A percentile compares a stretch with the other conserved stretches of the same genome.
phyloP scores from a whole-genome alignment of 2,888 invertebrate genomes.

The Rhamphomyia laevipes region DNA sequence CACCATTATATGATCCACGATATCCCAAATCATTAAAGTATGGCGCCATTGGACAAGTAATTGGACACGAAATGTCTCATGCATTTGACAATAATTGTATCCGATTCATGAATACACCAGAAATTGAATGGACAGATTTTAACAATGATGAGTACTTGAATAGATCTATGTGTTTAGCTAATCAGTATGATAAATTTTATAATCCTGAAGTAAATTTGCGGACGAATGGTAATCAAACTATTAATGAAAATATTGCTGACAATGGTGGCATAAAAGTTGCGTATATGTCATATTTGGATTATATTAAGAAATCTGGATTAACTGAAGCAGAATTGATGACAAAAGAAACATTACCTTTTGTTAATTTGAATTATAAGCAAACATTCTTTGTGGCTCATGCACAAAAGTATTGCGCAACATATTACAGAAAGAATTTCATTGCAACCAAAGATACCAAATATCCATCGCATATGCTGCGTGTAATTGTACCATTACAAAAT shows the following conservation, averaged over 20 bases:
- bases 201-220: neutral
- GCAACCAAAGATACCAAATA: neutral
- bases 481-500: slow-evolving; percentile 6
- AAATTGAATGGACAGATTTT: neutral
- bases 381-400: neutral
- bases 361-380: neutral
- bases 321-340: too few species aligned
- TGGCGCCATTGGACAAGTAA: slow-evolving; percentile 6
- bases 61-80: slow-evolving; percentile 9
- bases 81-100: slow-evolving; percentile 3
- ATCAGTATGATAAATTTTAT: neutral
- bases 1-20: slow-evolving; percentile 1
- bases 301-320: too few species aligned
- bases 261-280: neutral
- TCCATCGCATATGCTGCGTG: neutral
- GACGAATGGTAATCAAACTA: neutral
- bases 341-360: neutral
- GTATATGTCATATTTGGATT: neutral
- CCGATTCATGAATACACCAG: neutral
- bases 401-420: neutral
- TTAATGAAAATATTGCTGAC: neutral
- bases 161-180: neutral
- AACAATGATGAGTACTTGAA: neutral
- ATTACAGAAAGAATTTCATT: neutral
- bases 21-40: slow-evolving; percentile 2